These are phyloP conservation scores for Sycobia sp. DNA, from an alignment of 1,140 invertebrate genomes.

Conservation along the genomic window DNA sequence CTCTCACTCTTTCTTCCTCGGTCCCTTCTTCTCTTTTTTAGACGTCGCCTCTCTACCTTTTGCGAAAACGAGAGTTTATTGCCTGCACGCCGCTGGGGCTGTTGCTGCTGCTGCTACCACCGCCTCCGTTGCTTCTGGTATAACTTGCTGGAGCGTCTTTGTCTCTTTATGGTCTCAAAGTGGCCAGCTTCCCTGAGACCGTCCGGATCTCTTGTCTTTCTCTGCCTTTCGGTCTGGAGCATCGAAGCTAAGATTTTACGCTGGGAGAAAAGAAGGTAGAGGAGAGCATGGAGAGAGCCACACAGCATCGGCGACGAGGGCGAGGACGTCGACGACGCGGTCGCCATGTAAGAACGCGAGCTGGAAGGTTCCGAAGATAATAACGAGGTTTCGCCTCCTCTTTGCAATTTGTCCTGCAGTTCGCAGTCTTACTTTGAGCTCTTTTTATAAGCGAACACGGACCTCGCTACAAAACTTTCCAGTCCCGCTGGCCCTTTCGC, in stretches of 20 bases:
- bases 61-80: conserved; percentile 59
- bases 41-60: conserved; percentile 42
- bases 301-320: neutral
- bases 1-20: neutral
- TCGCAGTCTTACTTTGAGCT: too few relatives aligned
- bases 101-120: neutral
- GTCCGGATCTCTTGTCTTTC: conserved; percentile 13
- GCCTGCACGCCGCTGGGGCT: conserved; percentile 20
- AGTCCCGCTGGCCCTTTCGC: too few relatives aligned
- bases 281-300: neutral
- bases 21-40: neutral
- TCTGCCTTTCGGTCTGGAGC: too few relatives aligned
- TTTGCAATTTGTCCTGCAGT: conserved; percentile 30
- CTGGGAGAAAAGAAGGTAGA: neutral
- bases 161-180: conserved; percentile 62
- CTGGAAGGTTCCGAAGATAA: conserved; percentile 52
- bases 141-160: conserved; percentile 59
- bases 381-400: conserved; percentile 58
- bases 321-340: conserved; percentile 39
- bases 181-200: conserved; percentile 44
- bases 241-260: neutral
- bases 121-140: too few relatives aligned
- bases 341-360: too few relatives aligned
- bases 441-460: neutral
- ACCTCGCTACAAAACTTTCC: too few relatives aligned